These are phyloP conservation scores for Schizaphis graminum DNA, from an alignment of 2,888 invertebrate genomes.

Conservation along the genomic window DNA sequence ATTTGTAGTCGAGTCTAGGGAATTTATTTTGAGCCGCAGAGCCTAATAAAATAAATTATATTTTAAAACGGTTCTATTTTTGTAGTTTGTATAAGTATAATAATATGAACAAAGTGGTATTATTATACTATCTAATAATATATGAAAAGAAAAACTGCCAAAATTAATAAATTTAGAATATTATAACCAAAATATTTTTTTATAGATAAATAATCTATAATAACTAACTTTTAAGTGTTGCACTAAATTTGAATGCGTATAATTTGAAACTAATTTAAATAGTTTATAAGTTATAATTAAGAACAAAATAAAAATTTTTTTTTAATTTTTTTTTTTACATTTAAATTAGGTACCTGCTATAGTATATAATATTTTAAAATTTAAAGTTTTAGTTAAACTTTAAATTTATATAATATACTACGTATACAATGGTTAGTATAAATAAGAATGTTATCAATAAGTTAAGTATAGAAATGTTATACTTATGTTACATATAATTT, in stretches of 20 bases:
- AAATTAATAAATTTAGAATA: neutral
- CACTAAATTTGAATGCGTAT: neutral
- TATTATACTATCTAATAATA: neutral
- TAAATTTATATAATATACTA: neutral
- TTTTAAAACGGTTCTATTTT: neutral
- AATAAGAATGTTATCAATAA: neutral
- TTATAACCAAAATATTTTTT: neutral
- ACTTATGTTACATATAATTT: neutral
- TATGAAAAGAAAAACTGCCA: neutral
- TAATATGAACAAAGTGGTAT: neutral
- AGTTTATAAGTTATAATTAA: too few species aligned
- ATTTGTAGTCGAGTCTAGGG: neutral
- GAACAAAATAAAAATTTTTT: too few species aligned
- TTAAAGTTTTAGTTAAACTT: too few species aligned
- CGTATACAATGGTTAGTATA: neutral
- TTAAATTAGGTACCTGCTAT: too few species aligned
- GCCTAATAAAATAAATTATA: neutral
- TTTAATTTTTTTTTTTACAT: too few species aligned
- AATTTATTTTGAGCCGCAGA: slow-evolving; percentile 10
- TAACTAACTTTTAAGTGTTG: neutral
- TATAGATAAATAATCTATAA: neutral
- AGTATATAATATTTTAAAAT: too few species aligned
- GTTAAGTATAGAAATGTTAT: neutral
- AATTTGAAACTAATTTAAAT: too few species aligned
- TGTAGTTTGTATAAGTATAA: slow-evolving; percentile 70